A percentile compares a stretch with the other conserved stretches of the same genome.
Conservation (phyloP, 1,140 invertebrate species). For the Batillaria attramentaria region DNA sequence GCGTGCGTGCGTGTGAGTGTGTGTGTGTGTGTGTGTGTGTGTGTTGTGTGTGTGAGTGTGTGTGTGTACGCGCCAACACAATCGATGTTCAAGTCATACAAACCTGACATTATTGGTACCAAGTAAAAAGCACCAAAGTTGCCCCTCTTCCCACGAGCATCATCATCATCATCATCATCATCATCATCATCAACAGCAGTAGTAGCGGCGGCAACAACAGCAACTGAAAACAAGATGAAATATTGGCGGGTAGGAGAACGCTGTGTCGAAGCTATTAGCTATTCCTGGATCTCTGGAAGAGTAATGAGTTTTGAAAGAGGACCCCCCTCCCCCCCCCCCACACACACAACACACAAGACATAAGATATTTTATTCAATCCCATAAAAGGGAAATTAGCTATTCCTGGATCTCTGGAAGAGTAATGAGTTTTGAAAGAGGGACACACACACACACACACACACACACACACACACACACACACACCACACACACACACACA, state of each 20-base stretch:
- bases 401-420: too few relatives aligned
- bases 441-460: not conserved
- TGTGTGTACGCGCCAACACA: not conserved
- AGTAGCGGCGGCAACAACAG: not conserved
- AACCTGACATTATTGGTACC: too few relatives aligned
- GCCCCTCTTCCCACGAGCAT: not conserved
- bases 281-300: too few relatives aligned
- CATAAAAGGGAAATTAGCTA: too few relatives aligned
- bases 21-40: not conserved
- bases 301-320: too few relatives aligned
- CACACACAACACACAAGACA: too few relatives aligned
- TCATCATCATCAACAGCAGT: conserved; percentile 14
- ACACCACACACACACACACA: not conserved
- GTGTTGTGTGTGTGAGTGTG: not conserved
- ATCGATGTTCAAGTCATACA: not conserved
- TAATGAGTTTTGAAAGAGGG: too few relatives aligned
- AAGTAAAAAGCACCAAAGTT: too few relatives aligned
- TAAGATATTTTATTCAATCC: too few relatives aligned
- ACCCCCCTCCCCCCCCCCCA: too few relatives aligned
- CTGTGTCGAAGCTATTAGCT: too few relatives aligned
- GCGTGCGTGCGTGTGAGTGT: not conserved
- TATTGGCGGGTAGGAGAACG: not conserved
- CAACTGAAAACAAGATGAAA: too few relatives aligned
- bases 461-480: not conserved
- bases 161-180: conserved; percentile 20